Base-by-base conservation (phyloP, 2,113 vertebrate species). In the Chaetops frenatus region DNA sequence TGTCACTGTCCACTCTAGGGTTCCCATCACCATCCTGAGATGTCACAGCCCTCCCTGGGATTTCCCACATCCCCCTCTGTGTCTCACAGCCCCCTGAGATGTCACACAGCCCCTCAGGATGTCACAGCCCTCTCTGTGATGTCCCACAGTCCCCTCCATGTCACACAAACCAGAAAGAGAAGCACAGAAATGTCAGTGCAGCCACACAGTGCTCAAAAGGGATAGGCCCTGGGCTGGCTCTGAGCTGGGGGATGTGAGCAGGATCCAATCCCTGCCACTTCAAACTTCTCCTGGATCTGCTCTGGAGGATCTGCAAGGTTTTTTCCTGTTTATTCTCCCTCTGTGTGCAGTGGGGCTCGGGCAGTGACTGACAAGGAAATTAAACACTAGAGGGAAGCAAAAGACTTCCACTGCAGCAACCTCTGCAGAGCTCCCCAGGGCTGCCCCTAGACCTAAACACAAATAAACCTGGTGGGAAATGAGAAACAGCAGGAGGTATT, bases 381-480 rank as follows among this genome's bases (percentile, higher is more conserved):
- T 11, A 47, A 77, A 96, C 97, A n/a, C 96, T 86, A 94, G 93
- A 96, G 94, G 95, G 97, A 94, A 57, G 95, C 92, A 96, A 64
- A 95, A 78, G 70, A 44, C 86, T 74, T 90, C 4, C 22, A 40
- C 81, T 50, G 31, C 91, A 79, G 78, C 7, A 8, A 18, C 5
- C 16, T 11, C 42, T 38, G 82, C 74, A 51, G 10, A 36, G 44
- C 48, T 91, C 38, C 78, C 53, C 35, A 7, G 78, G 57, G 53
- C 53, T 40, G 19, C 40, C 33, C 0, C n/a, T 19, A 64, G 6
- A 27, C 36, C 42, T 23, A 8, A 48, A 45, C 13, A 17, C 35
- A 11, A 40, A 40, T 2, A 54, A 45, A 47, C n/a, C 47, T 1
- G 44, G 31, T n/a, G 50, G 40, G 7, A 64, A n/a, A 29, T 1